A percentile compares a stretch with the other conserved stretches of the same genome.
These are phyloP conservation scores for Zonitis immaculata DNA, from an alignment of 2,888 invertebrate species.

Conservation along the genomic window DNA sequence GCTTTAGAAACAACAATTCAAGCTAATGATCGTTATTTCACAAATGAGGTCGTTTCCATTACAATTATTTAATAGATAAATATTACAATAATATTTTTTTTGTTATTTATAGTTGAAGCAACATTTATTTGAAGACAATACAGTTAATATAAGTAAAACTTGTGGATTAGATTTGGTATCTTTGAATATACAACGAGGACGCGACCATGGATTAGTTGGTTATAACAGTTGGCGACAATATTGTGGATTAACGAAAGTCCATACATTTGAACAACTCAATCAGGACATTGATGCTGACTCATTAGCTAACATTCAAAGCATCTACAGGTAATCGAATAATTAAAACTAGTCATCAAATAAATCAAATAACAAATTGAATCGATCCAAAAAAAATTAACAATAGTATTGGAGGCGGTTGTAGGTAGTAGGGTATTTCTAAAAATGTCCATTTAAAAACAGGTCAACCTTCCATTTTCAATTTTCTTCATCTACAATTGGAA, in stretches of 20 bases:
- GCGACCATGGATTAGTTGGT: conserved; percentile 81
- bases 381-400: neutral
- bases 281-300: conserved; percentile 63
- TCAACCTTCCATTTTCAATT: neutral
- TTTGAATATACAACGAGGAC: conserved; percentile 80
- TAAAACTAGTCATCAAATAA: too few species aligned
- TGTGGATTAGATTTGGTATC: conserved; percentile 82
- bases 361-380: neutral
- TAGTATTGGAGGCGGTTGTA: neutral
- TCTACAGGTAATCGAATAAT: conserved; percentile 56
- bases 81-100: neutral
- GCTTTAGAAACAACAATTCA: conserved; percentile 64
- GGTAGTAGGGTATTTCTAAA: neutral
- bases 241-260: conserved; percentile 64
- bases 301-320: conserved; percentile 56
- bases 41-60: conserved; percentile 52
- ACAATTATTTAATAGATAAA: neutral
- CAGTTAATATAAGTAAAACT: conserved; percentile 39
- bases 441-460: conserved; percentile 7
- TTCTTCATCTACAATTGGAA: neutral
- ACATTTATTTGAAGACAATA: conserved; percentile 60
- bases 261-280: conserved; percentile 57
- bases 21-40: conserved; percentile 59
- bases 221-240: conserved; percentile 73
- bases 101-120: conserved; percentile 58